Conservation (phyloP, 2,113 vertebrate genomes). For the Charadrius vociferus region DNA sequence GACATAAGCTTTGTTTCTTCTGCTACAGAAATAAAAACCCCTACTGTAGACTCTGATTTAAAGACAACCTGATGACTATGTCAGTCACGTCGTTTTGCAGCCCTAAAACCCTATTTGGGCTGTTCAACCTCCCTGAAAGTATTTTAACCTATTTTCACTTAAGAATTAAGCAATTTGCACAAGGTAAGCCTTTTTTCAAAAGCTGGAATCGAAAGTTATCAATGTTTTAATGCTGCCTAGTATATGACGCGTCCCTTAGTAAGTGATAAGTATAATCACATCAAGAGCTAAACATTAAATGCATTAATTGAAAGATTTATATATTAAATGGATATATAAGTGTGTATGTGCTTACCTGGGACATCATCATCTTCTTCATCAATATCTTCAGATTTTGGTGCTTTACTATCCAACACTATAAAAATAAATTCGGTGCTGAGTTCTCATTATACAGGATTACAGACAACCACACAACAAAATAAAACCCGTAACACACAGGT, state of each 20-base stretch:
- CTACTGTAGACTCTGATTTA: background rate
- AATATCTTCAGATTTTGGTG: slow-evolving; percentile 94
- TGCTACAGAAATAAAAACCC: background rate
- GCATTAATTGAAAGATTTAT: background rate
- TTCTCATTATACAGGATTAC: background rate
- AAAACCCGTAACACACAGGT: rapidly evolving
- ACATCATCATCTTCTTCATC: slow-evolving; percentile 98
- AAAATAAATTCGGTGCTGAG: slow-evolving; percentile 5
- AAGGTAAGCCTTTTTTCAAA: background rate
- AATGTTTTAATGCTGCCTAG: background rate
- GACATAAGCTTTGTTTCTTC: background rate
- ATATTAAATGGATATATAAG: background rate
- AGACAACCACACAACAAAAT: background rate
- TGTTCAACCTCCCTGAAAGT: background rate
- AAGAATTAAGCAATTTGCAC: background rate
- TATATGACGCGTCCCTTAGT: background rate
- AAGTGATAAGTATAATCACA: background rate
- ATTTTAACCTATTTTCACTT: background rate
- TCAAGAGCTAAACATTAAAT: background rate
- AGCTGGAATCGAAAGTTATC: background rate
- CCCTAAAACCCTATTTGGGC: background rate
- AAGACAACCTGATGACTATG: background rate
- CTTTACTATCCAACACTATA: slow-evolving; percentile 90
- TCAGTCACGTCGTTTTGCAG: background rate
- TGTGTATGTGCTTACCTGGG: slow-evolving; percentile 81